Evolutionary conservation across 2,113 vertebrate species (phyloP).

Genomic region (Monarcha castaneiventris): DNA sequence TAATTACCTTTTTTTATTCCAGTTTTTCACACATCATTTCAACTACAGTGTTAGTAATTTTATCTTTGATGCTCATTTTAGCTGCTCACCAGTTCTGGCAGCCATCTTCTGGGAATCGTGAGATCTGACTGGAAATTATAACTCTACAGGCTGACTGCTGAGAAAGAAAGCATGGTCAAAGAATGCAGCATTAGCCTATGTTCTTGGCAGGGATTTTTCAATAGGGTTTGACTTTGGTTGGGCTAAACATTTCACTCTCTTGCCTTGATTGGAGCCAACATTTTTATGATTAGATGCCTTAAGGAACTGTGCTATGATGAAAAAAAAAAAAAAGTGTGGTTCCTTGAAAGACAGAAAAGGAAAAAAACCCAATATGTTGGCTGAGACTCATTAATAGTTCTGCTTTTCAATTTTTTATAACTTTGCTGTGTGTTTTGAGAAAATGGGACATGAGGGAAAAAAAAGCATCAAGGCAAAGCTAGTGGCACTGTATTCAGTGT

Average conservation of each 20-base stretch:
- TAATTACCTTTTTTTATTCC: slow-evolving; percentile 4
- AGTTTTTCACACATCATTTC: slow-evolving; percentile 14
- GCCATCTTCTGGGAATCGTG: background rate
- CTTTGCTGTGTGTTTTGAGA: background rate
- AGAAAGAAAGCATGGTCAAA: background rate
- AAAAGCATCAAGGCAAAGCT: background rate
- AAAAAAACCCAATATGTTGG: background rate
- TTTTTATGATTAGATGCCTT: slow-evolving; percentile 1
- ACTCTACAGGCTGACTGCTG: background rate
- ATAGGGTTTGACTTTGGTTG: background rate
- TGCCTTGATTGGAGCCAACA: background rate
- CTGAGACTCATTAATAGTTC: background rate
- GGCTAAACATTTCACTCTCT: background rate
- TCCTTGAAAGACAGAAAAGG: background rate
- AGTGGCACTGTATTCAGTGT: background rate
- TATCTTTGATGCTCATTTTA: slow-evolving; percentile 9
- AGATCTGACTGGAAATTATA: background rate
- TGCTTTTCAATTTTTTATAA: slow-evolving; percentile 37
- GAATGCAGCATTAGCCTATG: background rate
- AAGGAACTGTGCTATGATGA: background rate
- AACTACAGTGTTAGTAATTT: background rate
- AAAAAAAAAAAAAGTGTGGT: background rate
- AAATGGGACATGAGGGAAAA: background rate
- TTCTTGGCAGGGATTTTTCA: background rate
- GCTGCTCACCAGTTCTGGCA: background rate